A percentile compares a stretch with the other conserved stretches of the same genome.
Conservation (phyloP, 2,113 vertebrate species). For the Pycnonotus jocosus region DNA sequence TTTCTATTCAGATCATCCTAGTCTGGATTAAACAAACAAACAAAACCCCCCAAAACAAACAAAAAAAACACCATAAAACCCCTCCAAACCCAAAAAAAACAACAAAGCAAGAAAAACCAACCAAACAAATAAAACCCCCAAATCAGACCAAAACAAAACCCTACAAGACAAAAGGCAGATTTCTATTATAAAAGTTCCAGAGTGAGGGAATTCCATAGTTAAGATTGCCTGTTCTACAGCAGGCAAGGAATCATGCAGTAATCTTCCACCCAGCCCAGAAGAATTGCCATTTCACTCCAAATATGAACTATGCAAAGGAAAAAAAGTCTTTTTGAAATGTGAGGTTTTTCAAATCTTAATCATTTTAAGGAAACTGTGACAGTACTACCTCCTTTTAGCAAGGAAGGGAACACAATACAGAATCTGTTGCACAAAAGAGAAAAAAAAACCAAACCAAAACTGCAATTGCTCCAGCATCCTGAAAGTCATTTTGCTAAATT, state of each 20-base stretch:
- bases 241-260: background rate
- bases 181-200: background rate
- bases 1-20: background rate
- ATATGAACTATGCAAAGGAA: background rate
- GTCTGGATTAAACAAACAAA: background rate
- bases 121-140: background rate
- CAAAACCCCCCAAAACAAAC: accelerated
- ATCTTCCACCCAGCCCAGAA: background rate
- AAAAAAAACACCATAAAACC: too few relatives aligned
- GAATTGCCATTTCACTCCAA: background rate
- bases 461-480: background rate
- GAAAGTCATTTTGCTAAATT: background rate
- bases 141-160: background rate
- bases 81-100: too few relatives aligned
- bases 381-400: background rate
- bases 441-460: background rate
- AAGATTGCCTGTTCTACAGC: background rate
- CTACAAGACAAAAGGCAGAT: background rate
- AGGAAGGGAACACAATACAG: background rate
- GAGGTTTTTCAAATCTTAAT: background rate
- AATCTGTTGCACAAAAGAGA: background rate
- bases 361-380: background rate
- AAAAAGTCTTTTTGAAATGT: background rate
- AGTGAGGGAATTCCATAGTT: background rate
- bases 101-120: background rate